A percentile compares a stretch with the other conserved stretches of the same genome.
These are phyloP conservation scores for Eriocheir sinensis DNA, from an alignment of 1,140 invertebrate species.

Conservation along the genomic window DNA sequence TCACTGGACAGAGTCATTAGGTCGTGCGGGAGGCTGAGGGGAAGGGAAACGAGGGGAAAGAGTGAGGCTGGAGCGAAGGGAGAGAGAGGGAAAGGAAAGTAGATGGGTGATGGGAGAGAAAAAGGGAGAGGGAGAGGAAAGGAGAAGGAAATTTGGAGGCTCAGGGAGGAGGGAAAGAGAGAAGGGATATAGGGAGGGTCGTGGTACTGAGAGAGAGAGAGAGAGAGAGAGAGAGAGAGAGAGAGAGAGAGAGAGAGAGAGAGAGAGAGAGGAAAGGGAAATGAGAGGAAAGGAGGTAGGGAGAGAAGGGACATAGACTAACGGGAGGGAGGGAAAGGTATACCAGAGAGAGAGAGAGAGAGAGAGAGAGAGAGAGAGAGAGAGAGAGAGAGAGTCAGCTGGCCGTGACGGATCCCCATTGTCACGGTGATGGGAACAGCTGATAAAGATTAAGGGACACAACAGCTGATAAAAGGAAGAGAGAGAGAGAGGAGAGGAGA, in stretches of 20 bases:
- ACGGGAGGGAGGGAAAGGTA: too few relatives aligned
- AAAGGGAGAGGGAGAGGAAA: neutral
- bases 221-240: neutral
- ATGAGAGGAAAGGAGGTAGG: neutral
- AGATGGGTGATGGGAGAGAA: neutral
- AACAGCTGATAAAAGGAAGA: neutral
- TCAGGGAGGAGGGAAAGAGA: neutral
- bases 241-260: neutral
- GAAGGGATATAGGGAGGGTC: too few relatives aligned
- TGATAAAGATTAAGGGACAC: neutral
- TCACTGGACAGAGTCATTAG: neutral
- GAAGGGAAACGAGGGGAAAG: neutral
- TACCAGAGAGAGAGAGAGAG: neutral
- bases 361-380: neutral
- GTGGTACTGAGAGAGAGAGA: too few relatives aligned
- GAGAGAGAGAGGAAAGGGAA: too few relatives aligned
- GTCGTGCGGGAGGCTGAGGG: neutral
- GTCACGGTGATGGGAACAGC: slow-evolving; percentile 12
- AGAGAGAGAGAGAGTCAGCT: neutral
- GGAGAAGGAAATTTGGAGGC: too few relatives aligned
- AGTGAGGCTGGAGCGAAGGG: neutral
- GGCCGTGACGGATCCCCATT: slow-evolving; percentile 1
- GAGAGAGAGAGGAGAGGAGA: neutral
- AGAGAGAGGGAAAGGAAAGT: neutral
- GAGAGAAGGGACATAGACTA: neutral